Conservation (phyloP, 35 echinoderm and acorn worm genomes). For the Heliocidaris tuberculata region DNA sequence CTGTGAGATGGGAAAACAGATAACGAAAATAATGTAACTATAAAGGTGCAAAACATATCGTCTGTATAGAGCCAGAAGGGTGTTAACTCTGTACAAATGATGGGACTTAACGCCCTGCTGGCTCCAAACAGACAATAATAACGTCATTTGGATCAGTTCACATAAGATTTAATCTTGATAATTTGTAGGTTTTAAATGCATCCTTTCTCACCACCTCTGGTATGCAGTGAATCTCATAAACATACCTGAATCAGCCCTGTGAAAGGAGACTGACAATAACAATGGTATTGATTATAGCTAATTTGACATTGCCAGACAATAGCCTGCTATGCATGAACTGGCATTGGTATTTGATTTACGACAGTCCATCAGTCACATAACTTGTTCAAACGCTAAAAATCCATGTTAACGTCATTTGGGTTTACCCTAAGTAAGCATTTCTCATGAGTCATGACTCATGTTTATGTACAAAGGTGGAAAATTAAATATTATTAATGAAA, state of each 20-base stretch:
- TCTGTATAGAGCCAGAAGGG: too few relatives aligned
- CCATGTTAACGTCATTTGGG: neutral
- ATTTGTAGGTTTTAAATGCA: neutral
- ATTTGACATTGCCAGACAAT: slow-evolving; percentile 5
- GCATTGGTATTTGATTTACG: neutral
- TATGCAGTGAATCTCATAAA: neutral
- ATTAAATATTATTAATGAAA: neutral
- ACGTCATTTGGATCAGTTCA: neutral
- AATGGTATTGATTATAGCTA: neutral
- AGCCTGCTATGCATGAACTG: neutral
- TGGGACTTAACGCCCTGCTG: neutral
- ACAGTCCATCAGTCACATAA: neutral
- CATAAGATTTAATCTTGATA: neutral
- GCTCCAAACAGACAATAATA: neutral
- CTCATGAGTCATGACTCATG: neutral
- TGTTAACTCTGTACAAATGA: too few relatives aligned
- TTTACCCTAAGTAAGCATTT: neutral
- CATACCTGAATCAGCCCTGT: neutral
- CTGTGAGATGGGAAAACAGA: too few relatives aligned
- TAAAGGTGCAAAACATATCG: too few relatives aligned
- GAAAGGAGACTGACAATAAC: neutral
- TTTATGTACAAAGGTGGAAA: neutral
- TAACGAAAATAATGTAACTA: too few relatives aligned
- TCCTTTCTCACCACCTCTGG: neutral
- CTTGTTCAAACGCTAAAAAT: neutral